Conservation (phyloP, 2,797 vertebrate species). For the Lepus townsendii region DNA sequence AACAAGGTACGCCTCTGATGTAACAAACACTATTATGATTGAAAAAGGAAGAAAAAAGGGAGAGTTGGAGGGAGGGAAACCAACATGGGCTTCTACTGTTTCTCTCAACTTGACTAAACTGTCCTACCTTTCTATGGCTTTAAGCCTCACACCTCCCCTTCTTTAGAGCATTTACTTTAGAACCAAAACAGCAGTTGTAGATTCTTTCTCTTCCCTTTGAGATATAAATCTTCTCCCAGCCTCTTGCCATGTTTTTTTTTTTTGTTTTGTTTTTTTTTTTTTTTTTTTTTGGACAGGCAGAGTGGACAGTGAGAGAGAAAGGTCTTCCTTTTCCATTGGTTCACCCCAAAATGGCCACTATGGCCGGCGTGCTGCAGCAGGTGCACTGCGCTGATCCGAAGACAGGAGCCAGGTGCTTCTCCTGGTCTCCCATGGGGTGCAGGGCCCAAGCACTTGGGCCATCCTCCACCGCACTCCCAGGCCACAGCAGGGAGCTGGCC, state of each 20-base stretch:
- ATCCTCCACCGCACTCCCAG: no score
- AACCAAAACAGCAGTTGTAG: not conserved
- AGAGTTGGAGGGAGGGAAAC: accelerated
- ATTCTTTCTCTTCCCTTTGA: not conserved
- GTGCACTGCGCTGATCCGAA: no score
- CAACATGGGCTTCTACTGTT: accelerated
- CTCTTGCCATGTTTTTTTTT: not conserved
- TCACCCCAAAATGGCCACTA: no score
- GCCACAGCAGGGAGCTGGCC: no score
- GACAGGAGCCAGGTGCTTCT: no score
- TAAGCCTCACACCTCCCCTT: not conserved
- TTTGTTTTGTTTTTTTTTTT: no score
- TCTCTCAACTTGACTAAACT: not conserved
- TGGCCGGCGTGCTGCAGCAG: accelerated
- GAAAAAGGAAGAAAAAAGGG: not conserved
- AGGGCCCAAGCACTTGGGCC: no score
- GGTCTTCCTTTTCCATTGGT: no score
- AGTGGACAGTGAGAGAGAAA: no score
- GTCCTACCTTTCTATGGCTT: not conserved
- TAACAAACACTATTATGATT: not conserved
- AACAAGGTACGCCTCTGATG: not conserved
- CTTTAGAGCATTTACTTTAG: not conserved
- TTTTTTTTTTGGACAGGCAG: no score
- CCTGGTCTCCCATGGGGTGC: no score
- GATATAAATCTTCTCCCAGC: not conserved